A percentile compares a stretch with the other conserved stretches of the same genome.
phyloP scores from a whole-genome alignment of 30 jellyfish, hydroid and myxozoan species.

The Aurelia aurita complex sp. Pacific region DNA sequence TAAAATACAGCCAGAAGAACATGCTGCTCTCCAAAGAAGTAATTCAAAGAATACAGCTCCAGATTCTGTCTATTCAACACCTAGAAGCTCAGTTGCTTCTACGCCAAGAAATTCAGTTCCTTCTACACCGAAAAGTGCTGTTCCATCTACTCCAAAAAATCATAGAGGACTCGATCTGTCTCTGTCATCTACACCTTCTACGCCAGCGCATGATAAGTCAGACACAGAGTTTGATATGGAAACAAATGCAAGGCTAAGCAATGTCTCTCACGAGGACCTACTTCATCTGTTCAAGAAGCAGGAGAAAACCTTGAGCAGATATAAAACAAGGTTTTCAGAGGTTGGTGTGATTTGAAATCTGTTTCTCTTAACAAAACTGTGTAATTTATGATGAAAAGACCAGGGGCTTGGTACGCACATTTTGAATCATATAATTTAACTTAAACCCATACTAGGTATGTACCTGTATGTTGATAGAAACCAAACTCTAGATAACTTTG shows the following conservation, averaged over 20 bases:
- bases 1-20: background rate
- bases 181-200: constrained; percentile 48
- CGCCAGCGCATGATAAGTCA: constrained; percentile 83
- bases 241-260: constrained; percentile 28
- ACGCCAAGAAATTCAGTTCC: constrained; percentile 7
- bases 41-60: constrained; percentile 11
- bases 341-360: constrained; percentile 9
- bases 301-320: constrained; percentile 70
- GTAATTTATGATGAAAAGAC: too few relatives aligned
- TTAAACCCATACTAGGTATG: too few relatives aligned
- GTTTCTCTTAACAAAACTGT: too few relatives aligned
- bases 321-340: constrained; percentile 85
- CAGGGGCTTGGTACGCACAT: too few relatives aligned
- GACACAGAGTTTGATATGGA: constrained; percentile 90
- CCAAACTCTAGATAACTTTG: background rate
- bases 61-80: too few relatives aligned
- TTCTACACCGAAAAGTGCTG: constrained; percentile 27
- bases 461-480: background rate
- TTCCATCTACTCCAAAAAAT: constrained; percentile 68
- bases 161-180: constrained; percentile 27
- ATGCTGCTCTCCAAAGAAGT: constrained; percentile 11
- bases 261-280: constrained; percentile 69
- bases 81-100: constrained; percentile 43
- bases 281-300: constrained; percentile 73
- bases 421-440: too few relatives aligned